Conservation (phyloP, 2,888 invertebrate genomes). For the Tridacna gigas region DNA sequence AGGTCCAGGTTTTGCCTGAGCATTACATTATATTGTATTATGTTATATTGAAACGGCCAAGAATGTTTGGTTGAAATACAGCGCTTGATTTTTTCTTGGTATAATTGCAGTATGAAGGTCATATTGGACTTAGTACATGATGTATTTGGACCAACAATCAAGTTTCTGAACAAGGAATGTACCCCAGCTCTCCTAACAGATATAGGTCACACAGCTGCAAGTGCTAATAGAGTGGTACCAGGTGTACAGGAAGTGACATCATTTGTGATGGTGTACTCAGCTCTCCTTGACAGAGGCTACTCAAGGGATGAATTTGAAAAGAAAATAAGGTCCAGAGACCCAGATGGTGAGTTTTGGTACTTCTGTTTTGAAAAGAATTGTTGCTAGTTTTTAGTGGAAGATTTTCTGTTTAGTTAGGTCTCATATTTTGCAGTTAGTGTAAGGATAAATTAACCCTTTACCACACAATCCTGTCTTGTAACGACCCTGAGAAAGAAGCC, state of each 20-base stretch:
- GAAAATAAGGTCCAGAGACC: constrained; percentile 68
- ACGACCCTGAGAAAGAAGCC: too few relatives aligned
- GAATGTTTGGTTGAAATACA: too few relatives aligned
- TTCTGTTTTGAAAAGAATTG: too few relatives aligned
- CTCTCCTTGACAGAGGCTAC: constrained; percentile 78
- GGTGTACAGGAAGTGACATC: constrained; percentile 80
- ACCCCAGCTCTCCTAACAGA: constrained; percentile 75
- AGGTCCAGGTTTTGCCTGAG: too few relatives aligned
- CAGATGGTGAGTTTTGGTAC: constrained; percentile 65
- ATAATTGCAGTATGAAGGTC: constrained; percentile 76
- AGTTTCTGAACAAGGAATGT: constrained; percentile 78
- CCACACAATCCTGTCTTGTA: too few relatives aligned
- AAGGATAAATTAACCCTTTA: too few relatives aligned
- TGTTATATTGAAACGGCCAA: too few relatives aligned
- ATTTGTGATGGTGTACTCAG: constrained; percentile 80
- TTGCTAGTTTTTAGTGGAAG: too few relatives aligned
- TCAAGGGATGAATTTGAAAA: constrained; percentile 81
- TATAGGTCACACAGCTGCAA: constrained; percentile 61
- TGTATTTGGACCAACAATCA: constrained; percentile 80
- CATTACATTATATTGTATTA: too few relatives aligned
- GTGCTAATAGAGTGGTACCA: constrained; percentile 68
- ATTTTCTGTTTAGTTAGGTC: too few relatives aligned
- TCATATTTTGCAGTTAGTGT: too few relatives aligned
- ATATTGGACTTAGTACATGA: constrained; percentile 79
- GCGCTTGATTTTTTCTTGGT: neutral